Percentiles rank a stretch among this genome's conserved stretches.
Conservation (phyloP, 1,140 invertebrate species). For the Bicyclus anynana region DNA sequence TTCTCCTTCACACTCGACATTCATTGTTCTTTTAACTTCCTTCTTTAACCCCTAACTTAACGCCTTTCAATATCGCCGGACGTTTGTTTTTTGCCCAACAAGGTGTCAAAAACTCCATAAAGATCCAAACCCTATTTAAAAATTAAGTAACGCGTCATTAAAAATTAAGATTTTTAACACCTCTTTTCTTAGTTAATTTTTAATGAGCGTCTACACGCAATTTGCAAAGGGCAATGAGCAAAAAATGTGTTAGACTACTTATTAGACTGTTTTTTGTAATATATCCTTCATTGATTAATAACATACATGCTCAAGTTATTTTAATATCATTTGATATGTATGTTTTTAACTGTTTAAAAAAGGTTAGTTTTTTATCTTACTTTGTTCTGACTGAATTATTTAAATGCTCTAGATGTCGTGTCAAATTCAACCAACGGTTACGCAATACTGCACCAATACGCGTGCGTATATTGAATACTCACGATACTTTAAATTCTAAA, state of each 20-base stretch:
- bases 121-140: constrained; percentile 37
- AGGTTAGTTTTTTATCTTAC: no score
- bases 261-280: constrained; percentile 47
- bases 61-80: constrained; percentile 19
- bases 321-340: background rate
- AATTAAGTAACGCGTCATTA: constrained; percentile 53
- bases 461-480: no score
- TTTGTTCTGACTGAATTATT: no score
- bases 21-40: constrained; percentile 8
- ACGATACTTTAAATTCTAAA: no score
- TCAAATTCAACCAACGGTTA: no score
- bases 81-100: constrained; percentile 52
- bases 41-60: constrained; percentile 14
- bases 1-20: background rate
- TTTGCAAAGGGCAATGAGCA: constrained; percentile 9
- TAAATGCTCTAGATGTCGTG: no score
- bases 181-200: constrained; percentile 48
- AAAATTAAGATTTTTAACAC: constrained; percentile 53
- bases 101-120: constrained; percentile 55
- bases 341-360: background rate
- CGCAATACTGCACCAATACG: no score
- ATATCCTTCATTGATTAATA: background rate
- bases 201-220: constrained; percentile 30
- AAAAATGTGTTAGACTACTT: constrained; percentile 43
- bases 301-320: background rate